Evolutionary conservation across 2,113 vertebrate genomes (phyloP), one percentile per base, ranked within the genome.

Genomic region (Numida meleagris): DNA sequence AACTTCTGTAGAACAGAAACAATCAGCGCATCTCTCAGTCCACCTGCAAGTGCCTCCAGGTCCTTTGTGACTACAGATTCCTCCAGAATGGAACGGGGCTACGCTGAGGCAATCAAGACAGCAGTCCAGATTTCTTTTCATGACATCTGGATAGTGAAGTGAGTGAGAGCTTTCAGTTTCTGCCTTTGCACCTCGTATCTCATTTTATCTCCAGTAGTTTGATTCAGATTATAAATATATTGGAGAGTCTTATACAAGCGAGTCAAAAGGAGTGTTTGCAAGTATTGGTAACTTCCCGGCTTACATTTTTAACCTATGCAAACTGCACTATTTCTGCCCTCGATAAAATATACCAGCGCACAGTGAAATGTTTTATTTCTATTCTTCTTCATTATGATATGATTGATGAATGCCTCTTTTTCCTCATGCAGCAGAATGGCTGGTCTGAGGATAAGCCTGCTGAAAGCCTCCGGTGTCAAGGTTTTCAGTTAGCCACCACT

Each of bases 1-100:
- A 95, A 98, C 98, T 78, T 97, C 96, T 40, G 92, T 94, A n/a
- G 97, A 95, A 46, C 94, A 98, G 92, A 97, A 98, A 6, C 58
- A 36, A 7, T 97, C 95, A 4, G 97, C 97, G 62, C 97, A 98
- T 95, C 97, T 97, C 94, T 98, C 98, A 5, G 93, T 75, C 96
- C 98, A 97, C 0, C 8, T 97, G 95, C 96, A 98, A 57, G 31
- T 72, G 29, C 97, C 97, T 88, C 98, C 97, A 74, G 21, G 12
- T 87, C 96, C 98, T 81, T 96, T 29, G 84, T 63, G 74, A 96
- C 65, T 80, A 96, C 59, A 25, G 91, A 84, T 53, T 11, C 55
- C 45, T 94, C 97, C 63, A 74, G 89, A 58, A 93, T 77, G 34
- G 65, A 81, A 58, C 66, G 62, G 67, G 96, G 76, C 6, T 75